Percentiles rank a stretch among this genome's conserved stretches.
Conservation (phyloP, 2,888 invertebrate species). For the Cyclophora punctaria region DNA sequence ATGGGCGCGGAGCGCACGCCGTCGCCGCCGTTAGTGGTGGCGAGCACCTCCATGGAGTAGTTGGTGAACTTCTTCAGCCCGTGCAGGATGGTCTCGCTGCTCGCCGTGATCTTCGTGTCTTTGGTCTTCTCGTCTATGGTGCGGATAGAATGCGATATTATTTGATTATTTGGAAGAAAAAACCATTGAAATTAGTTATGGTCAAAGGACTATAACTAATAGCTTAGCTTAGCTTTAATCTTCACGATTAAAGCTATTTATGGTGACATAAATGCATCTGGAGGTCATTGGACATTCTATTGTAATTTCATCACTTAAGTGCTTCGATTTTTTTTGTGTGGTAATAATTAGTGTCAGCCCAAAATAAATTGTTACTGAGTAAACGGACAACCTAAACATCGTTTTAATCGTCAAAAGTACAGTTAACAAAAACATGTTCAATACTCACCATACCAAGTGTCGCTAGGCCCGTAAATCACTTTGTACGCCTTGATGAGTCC, state of each 20-base stretch:
- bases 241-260: no score
- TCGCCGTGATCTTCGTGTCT: slow-evolving; percentile 93
- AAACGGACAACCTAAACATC: background rate
- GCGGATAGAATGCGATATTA: no score
- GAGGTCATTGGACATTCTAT: no score
- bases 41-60: slow-evolving; percentile 96
- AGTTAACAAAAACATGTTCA: background rate
- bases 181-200: no score
- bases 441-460: slow-evolving; percentile 93
- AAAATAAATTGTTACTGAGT: background rate
- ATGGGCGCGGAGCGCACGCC: slow-evolving; percentile 91
- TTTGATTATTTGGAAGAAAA: no score
- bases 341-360: no score
- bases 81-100: slow-evolving; percentile 93
- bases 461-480: slow-evolving; percentile 92
- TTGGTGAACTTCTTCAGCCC: slow-evolving; percentile 96
- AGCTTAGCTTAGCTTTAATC: no score
- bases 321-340: no score
- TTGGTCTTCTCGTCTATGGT: slow-evolving; percentile 88
- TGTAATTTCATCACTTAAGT: no score
- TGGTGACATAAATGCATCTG: no score
- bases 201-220: no score
- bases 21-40: slow-evolving; percentile 96
- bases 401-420: no score
- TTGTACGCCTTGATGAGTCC: slow-evolving; percentile 97